Evolutionary conservation across 2,888 invertebrate species (phyloP), one percentile per base, ranked within the genome.

Genomic region (Heliconius aoede): DNA sequence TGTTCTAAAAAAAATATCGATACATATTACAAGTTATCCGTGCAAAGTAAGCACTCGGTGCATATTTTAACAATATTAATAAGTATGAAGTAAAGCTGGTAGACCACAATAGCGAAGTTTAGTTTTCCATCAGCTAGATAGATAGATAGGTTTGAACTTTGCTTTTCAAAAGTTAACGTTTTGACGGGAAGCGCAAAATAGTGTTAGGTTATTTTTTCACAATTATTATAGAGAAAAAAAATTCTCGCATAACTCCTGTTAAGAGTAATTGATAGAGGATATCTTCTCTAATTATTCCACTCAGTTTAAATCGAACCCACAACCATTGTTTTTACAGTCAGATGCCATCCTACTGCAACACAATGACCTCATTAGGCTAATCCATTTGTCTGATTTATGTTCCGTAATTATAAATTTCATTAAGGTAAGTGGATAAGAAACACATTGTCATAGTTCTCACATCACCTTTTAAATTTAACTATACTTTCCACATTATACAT

Each of bases 51-150:
- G 28, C 30, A 71, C 24, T 7, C 11, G 18, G 28, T 51, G 26
- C 26, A 67, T 72, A 72, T 60, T 72, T 71, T 72, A 74, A 74
- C 65, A 71, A 74, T 71, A 65, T 72, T 67, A 69, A 40, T 74
- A 64, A 60, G 65, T 72, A 65, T 61, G 60, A 46, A 74, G 74
- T 60, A 46, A 62, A 46, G 71, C 30, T 64, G 72, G 64, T 55
- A 32, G 21, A 58, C 30, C 24, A 71, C 64, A 73, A 77, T 75
- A 75, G 72, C 77, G 28, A 78, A 78, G 62, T 74, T 77, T 61
- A 28, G 71, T 77, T 74, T 69, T 72, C 67, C 72, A 72, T 64
- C 62, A 72, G 61, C 36, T 40, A 65, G 62, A 60, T 75, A 69
- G 72, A 40, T 40, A 65, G 62, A 60, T 75, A 69, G 72, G 60